Evolutionary conservation across 2,113 vertebrate species (phyloP).

Genomic region (Galemys pyrenaicus): DNA sequence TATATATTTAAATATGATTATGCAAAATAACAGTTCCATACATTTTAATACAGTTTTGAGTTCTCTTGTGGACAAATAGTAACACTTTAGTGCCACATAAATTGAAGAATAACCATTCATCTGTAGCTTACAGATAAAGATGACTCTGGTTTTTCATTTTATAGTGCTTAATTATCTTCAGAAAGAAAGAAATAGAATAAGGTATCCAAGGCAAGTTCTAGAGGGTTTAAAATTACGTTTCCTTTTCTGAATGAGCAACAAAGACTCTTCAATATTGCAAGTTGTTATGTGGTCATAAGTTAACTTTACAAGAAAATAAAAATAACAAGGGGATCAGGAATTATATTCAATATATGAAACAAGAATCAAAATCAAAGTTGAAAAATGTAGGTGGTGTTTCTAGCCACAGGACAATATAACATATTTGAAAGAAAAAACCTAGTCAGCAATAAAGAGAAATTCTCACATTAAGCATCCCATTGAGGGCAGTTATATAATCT

Average conservation of each 20-base stretch:
- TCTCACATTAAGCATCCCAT: not conserved
- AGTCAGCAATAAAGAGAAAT: constrained; percentile 38
- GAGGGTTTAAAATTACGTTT: constrained; percentile 74
- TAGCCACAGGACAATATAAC: not conserved
- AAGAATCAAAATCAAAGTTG: constrained; percentile 47
- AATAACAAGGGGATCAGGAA: constrained; percentile 16
- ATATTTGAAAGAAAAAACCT: not conserved
- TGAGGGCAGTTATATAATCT: not conserved
- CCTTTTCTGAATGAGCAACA: constrained; percentile 70
- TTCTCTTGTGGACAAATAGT: constrained; percentile 52
- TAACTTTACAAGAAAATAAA: constrained; percentile 54
- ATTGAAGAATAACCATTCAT: constrained; percentile 56
- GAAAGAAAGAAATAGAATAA: constrained; percentile 70
- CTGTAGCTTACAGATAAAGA: constrained; percentile 48
- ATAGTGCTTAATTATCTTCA: constrained; percentile 63
- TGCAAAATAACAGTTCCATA: constrained; percentile 54
- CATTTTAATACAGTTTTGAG: constrained; percentile 63
- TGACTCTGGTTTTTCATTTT: constrained; percentile 68
- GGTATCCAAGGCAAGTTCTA: constrained; percentile 64
- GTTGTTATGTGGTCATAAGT: constrained; percentile 53
- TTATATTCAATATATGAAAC: constrained; percentile 45
- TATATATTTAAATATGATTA: constrained; percentile 52
- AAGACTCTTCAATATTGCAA: constrained; percentile 61
- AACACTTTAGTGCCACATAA: constrained; percentile 51
- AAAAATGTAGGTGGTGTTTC: constrained; percentile 29